phyloP scores from a whole-genome alignment of 2,113 vertebrate genomes.

The Isichthys henryi region DNA sequence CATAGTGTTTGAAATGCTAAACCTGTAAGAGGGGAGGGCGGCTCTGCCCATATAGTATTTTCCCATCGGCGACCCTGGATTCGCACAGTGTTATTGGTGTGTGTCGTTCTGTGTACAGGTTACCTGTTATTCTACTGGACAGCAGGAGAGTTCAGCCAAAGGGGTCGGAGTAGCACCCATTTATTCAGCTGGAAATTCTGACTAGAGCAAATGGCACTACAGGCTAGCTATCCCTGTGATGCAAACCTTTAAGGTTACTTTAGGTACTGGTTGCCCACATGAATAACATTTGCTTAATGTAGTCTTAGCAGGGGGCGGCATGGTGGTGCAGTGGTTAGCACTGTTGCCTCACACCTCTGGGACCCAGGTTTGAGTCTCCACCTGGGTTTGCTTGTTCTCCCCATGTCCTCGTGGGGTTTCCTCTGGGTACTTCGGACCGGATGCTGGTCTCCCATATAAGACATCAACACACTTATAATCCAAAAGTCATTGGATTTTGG shows the following conservation, averaged over 20 bases:
- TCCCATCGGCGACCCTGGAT: neutral
- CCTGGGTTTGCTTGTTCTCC: no score
- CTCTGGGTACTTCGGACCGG: no score
- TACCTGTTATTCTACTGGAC: neutral
- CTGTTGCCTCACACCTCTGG: no score
- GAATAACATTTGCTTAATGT: neutral
- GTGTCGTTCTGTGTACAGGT: neutral
- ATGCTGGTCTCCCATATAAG: neutral
- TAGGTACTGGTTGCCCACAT: neutral
- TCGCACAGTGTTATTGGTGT: neutral
- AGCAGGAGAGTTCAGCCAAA: neutral
- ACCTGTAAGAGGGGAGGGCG: neutral
- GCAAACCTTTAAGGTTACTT: neutral
- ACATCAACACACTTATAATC: neutral
- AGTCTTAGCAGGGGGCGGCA: no score
- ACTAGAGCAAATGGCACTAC: neutral
- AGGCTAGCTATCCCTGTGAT: neutral
- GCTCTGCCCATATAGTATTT: neutral
- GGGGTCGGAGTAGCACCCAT: neutral
- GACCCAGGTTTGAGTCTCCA: no score
- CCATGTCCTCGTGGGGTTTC: no score
- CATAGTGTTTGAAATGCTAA: neutral
- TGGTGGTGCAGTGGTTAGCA: no score
- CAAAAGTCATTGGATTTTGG: neutral
- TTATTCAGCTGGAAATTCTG: neutral